A percentile compares a stretch with the other conserved stretches of the same genome.
Conservation (phyloP, 1,140 invertebrate genomes). For the Anoplophora glabripennis region DNA sequence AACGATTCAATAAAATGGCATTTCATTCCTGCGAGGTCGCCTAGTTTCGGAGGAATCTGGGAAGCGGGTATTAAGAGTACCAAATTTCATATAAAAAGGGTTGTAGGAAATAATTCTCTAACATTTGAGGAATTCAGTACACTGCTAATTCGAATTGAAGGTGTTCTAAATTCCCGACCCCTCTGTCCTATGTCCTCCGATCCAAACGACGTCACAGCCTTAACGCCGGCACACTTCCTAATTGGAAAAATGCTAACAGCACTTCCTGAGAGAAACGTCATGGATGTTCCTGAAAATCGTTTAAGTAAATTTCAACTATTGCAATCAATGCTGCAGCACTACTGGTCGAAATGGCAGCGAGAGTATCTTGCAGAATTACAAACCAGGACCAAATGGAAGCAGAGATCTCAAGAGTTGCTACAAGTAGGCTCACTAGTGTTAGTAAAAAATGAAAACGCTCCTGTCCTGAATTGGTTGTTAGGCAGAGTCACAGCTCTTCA, state of each 20-base stretch:
- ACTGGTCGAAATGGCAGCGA: neutral
- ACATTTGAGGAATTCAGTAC: constrained; percentile 16
- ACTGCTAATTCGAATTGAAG: constrained; percentile 3
- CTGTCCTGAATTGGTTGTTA: too few relatives aligned
- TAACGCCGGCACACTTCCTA: constrained; percentile 17
- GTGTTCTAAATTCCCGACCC: constrained; percentile 16
- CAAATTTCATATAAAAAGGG: too few relatives aligned
- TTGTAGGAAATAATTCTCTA: too few relatives aligned
- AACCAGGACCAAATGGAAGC: constrained; percentile 13
- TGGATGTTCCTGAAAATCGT: constrained; percentile 10
- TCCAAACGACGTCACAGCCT: constrained; percentile 9
- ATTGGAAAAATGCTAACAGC: constrained; percentile 10
- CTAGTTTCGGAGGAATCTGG: too few relatives aligned
- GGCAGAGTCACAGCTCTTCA: too few relatives aligned
- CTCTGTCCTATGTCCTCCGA: constrained; percentile 8
- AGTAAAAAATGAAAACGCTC: constrained; percentile 2
- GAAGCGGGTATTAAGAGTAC: too few relatives aligned
- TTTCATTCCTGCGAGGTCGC: constrained; percentile 40
- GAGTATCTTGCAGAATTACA: constrained; percentile 40
- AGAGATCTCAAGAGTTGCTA: neutral
- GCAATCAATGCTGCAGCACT: constrained; percentile 13
- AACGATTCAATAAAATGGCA: constrained; percentile 38
- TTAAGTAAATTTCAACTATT: constrained; percentile 8
- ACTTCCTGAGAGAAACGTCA: constrained; percentile 13
- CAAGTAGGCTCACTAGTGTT: constrained; percentile 3